Conservation (phyloP, 2,113 vertebrate genomes). For the Laticauda colubrina region DNA sequence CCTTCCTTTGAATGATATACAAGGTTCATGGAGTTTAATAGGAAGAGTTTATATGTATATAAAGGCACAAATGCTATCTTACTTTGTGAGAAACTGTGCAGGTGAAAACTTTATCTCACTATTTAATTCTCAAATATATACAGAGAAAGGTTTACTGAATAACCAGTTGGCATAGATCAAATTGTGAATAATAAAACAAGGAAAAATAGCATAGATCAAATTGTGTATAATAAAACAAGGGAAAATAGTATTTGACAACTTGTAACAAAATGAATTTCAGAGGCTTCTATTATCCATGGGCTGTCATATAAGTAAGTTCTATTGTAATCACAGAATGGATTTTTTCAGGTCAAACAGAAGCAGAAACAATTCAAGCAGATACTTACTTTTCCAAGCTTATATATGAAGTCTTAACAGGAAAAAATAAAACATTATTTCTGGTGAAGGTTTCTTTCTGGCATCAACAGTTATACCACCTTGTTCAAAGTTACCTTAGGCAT, state of each 20-base stretch:
- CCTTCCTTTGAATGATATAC: conserved; percentile 16
- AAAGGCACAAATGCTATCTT: conserved; percentile 49
- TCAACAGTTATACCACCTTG: conserved; percentile 52
- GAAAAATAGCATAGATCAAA: conserved; percentile 33
- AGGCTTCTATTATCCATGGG: neutral
- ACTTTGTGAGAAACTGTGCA: conserved; percentile 36
- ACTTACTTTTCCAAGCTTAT: conserved; percentile 10
- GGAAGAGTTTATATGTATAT: conserved; percentile 10
- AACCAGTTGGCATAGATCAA: conserved; percentile 38
- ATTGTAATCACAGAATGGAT: neutral
- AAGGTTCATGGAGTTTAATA: conserved; percentile 4
- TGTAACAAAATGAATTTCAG: conserved; percentile 38
- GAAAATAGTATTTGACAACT: conserved; percentile 31
- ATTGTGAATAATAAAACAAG: conserved; percentile 37
- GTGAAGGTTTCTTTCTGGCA: conserved; percentile 53
- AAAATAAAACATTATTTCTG: conserved; percentile 47
- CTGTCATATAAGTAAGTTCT: neutral
- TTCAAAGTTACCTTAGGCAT: conserved; percentile 70
- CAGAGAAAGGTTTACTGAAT: conserved; percentile 28
- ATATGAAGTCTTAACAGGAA: conserved; percentile 37
- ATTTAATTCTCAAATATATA: conserved; percentile 41
- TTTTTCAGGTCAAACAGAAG: neutral
- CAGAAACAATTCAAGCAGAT: neutral
- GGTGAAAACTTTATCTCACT: conserved; percentile 34
- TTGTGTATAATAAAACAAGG: conserved; percentile 35